phyloP scores from a whole-genome alignment of 2,888 invertebrate genomes.

The Sthenelais limicola region DNA sequence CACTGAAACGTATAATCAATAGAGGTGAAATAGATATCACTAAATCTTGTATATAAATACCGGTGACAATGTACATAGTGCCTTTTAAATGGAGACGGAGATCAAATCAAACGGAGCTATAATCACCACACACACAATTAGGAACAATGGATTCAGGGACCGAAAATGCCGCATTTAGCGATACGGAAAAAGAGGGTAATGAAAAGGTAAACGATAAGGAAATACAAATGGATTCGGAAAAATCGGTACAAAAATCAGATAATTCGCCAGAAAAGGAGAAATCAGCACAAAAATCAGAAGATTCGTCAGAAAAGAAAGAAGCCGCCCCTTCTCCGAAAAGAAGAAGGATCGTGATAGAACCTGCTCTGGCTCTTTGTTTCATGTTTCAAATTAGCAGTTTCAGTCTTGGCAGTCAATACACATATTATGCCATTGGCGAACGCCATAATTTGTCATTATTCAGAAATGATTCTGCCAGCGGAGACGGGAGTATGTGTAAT shows the following conservation, averaged over 20 bases:
- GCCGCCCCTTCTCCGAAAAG: background rate
- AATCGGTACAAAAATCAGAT: background rate
- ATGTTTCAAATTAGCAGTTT: background rate
- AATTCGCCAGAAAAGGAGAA: background rate
- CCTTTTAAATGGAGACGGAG: too few relatives aligned
- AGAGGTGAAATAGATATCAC: too few relatives aligned
- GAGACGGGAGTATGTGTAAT: background rate
- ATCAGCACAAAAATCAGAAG: background rate
- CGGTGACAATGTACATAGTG: too few relatives aligned
- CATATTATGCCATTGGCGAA: slow-evolving; percentile 15
- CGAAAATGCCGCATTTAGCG: slow-evolving; percentile 1
- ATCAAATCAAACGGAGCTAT: too few relatives aligned
- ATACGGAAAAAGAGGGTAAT: background rate
- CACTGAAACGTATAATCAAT: too few relatives aligned
- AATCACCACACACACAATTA: too few relatives aligned
- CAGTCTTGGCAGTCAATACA: slow-evolving; percentile 1
- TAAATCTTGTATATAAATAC: too few relatives aligned
- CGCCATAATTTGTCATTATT: background rate
- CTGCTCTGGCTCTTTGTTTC: background rate
- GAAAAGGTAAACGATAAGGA: background rate
- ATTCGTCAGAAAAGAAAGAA: background rate
- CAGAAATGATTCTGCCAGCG: background rate
- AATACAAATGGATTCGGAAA: background rate
- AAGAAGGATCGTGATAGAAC: background rate
- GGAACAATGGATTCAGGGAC: slow-evolving; percentile 1